phyloP scores from a whole-genome alignment of 2,113 vertebrate genomes.

The Pygoscelis adeliae region DNA sequence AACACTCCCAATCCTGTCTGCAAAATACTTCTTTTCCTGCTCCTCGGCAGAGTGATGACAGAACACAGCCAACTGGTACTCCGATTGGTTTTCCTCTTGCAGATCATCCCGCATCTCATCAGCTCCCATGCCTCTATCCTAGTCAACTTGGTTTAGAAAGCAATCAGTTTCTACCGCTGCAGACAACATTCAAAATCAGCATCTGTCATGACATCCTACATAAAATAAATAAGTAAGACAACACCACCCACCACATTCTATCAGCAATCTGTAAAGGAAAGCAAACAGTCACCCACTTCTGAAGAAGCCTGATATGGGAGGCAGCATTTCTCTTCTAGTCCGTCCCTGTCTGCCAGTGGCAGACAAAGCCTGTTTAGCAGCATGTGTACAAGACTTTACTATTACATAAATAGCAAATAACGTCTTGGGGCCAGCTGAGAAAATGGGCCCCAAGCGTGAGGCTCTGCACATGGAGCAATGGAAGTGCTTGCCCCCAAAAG shows the following conservation, averaged over 20 bases:
- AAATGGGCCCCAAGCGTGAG: neutral
- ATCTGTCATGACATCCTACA: neutral
- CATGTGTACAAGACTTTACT: neutral
- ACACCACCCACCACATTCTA: conserved; percentile 9
- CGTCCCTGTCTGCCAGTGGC: neutral
- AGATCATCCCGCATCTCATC: accelerated
- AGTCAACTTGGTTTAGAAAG: neutral
- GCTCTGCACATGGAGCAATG: neutral
- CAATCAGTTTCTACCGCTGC: neutral
- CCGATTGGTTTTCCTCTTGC: neutral
- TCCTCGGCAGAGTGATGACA: neutral
- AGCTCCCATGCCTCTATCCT: neutral
- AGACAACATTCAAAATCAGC: neutral
- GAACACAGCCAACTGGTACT: neutral
- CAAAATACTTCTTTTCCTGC: neutral
- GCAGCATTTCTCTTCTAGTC: neutral
- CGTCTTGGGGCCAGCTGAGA: neutral
- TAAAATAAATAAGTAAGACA: conserved; percentile 27
- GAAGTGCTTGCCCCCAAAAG: neutral
- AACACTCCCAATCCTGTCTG: neutral
- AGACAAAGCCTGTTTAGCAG: neutral
- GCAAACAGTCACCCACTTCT: conserved; percentile 13
- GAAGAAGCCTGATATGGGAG: neutral
- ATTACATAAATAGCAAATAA: neutral
- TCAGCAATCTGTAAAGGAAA: conserved; percentile 12